Conservation (phyloP, 2,797 vertebrate genomes). For the Sphenodon punctatus region DNA sequence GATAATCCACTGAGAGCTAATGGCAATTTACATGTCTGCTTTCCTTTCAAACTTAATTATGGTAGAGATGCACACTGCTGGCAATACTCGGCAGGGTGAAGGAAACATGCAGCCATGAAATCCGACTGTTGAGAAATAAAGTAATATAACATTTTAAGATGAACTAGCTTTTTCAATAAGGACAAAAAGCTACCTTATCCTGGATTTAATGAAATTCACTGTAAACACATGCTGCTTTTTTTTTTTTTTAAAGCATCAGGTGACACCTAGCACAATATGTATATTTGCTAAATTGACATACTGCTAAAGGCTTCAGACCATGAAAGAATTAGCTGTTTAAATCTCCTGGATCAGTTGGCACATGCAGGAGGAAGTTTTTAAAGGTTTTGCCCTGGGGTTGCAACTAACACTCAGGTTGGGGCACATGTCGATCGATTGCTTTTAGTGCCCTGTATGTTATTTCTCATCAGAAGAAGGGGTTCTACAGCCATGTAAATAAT, state of each 20-base stretch:
- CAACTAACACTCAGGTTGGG: rapidly evolving
- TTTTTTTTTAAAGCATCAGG: not conserved
- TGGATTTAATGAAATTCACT: too few species aligned
- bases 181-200: too few species aligned
- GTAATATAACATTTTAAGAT: not conserved
- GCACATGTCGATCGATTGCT: conserved; percentile 20
- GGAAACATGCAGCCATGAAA: conserved; percentile 5
- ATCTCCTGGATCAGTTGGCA: not conserved
- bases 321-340: not conserved
- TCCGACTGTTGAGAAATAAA: conserved; percentile 35
- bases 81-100: conserved; percentile 5
- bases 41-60: conserved; percentile 55
- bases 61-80: not conserved
- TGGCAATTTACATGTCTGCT: conserved; percentile 27
- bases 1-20: conserved; percentile 20
- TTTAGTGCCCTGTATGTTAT: conserved; percentile 8
- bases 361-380: not conserved
- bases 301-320: not conserved
- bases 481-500: not conserved
- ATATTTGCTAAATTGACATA: not conserved
- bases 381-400: not conserved
- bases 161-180: not conserved
- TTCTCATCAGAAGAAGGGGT: conserved; percentile 13
- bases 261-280: not conserved
- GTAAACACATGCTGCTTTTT: too few species aligned